phyloP scores from a whole-genome alignment of 2,888 invertebrate species.

The Apodemia mormo region DNA sequence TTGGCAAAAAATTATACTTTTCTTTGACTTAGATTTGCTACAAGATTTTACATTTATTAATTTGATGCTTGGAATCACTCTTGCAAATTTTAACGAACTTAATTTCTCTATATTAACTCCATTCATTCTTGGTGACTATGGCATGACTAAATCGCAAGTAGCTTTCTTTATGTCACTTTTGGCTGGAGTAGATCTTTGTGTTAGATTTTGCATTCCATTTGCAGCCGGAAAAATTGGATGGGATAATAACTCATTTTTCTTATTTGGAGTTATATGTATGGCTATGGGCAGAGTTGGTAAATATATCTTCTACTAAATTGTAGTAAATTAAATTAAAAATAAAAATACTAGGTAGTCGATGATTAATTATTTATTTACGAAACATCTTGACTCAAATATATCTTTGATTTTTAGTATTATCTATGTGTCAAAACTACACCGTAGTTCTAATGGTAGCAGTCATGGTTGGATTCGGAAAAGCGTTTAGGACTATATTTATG shows the following conservation, averaged over 20 bases:
- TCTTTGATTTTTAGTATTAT: conserved; percentile 74
- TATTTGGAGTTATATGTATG: conserved; percentile 85
- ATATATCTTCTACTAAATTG: conserved; percentile 25
- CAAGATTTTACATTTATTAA: conserved; percentile 86
- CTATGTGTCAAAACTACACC: conserved; percentile 80
- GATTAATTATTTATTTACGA: too few species aligned
- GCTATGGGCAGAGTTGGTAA: conserved; percentile 85
- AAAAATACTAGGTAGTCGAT: too few species aligned
- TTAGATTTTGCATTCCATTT: conserved; percentile 86
- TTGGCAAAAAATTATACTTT: conserved; percentile 81
- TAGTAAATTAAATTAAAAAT: too few species aligned
- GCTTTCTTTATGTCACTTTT: conserved; percentile 87
- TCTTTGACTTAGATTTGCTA: conserved; percentile 87
- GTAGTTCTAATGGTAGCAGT: conserved; percentile 82
- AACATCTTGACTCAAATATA: too few species aligned
- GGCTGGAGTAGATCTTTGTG: conserved; percentile 84
- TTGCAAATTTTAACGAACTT: conserved; percentile 86
- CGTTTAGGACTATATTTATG: conserved; percentile 87
- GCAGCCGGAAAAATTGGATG: conserved; percentile 85
- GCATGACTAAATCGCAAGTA: conserved; percentile 81
- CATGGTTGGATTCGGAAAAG: conserved; percentile 87
- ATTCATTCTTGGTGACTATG: conserved; percentile 86
- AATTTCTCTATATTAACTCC: conserved; percentile 89
- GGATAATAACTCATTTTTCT: conserved; percentile 87
- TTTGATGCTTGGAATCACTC: conserved; percentile 86